Conservation (phyloP, 1,140 invertebrate species). For the Drosophila auraria region DNA sequence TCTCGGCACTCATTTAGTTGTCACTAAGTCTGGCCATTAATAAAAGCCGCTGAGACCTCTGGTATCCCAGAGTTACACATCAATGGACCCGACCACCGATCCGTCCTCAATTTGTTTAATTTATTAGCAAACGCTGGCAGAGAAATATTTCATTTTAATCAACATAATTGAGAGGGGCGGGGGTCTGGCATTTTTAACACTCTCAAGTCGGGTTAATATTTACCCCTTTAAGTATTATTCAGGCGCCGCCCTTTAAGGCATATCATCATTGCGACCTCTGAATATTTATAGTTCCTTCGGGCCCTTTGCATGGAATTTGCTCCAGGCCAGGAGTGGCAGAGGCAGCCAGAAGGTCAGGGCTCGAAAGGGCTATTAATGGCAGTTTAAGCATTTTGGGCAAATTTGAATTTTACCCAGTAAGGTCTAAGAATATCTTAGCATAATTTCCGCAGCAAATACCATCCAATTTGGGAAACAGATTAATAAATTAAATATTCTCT, state of each 20-base stretch:
- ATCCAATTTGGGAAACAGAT: background rate
- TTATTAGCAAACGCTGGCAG: constrained; percentile 44
- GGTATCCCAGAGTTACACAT: constrained; percentile 48
- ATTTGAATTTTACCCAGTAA: background rate
- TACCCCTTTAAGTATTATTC: background rate
- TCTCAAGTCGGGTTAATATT: background rate
- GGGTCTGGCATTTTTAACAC: background rate
- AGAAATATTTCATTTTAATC: constrained; percentile 28
- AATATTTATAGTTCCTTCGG: constrained; percentile 28
- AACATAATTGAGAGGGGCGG: constrained; percentile 36
- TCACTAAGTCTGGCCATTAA: constrained; percentile 74
- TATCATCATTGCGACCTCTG: constrained; percentile 13
- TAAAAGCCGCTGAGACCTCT: constrained; percentile 34
- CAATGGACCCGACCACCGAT: constrained; percentile 44
- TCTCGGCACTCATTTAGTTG: constrained; percentile 68
- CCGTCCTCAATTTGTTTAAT: constrained; percentile 52
- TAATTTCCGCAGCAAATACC: background rate
- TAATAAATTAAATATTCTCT: background rate
- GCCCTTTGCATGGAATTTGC: constrained; percentile 18
- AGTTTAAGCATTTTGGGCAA: background rate
- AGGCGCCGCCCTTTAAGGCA: background rate
- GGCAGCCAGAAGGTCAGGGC: constrained; percentile 2
- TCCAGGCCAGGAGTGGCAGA: background rate
- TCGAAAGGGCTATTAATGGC: background rate
- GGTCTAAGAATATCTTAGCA: background rate